Conservation (phyloP, 53 echinoderm and acorn worm genomes). For the Mesocentrotus franciscanus region DNA sequence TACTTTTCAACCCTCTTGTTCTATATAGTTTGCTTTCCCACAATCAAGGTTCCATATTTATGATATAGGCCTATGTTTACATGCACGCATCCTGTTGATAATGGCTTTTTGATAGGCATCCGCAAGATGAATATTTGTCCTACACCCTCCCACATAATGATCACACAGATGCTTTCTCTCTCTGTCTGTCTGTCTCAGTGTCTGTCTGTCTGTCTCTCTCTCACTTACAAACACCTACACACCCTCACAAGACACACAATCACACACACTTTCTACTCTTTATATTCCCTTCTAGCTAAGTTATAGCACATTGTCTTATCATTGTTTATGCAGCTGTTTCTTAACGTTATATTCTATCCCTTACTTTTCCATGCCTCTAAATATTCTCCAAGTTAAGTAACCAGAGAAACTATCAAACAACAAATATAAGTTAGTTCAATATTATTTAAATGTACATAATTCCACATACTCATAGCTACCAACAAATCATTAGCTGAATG, state of each 20-base stretch:
- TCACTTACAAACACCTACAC: neutral
- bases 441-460: too few species aligned
- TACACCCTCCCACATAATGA: conserved; percentile 12
- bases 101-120: neutral
- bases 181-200: neutral
- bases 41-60: neutral
- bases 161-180: neutral
- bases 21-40: conserved; percentile 12
- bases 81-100: neutral
- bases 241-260: neutral
- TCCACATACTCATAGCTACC: neutral
- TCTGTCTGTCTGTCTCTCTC: neutral
- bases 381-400: too few species aligned
- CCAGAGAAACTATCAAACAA: neutral
- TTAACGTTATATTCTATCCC: neutral
- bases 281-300: neutral
- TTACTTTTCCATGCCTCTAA: neutral
- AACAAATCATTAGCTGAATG: neutral
- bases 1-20: neutral
- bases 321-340: too few species aligned
- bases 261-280: neutral
- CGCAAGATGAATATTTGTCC: neutral
- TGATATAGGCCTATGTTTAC: neutral
- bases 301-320: neutral
- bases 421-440: neutral